A percentile compares a stretch with the other conserved stretches of the same genome.
Evolutionary conservation across 2,113 vertebrate species (phyloP).

Genomic region (Paramormyrops kingsleyae): DNA sequence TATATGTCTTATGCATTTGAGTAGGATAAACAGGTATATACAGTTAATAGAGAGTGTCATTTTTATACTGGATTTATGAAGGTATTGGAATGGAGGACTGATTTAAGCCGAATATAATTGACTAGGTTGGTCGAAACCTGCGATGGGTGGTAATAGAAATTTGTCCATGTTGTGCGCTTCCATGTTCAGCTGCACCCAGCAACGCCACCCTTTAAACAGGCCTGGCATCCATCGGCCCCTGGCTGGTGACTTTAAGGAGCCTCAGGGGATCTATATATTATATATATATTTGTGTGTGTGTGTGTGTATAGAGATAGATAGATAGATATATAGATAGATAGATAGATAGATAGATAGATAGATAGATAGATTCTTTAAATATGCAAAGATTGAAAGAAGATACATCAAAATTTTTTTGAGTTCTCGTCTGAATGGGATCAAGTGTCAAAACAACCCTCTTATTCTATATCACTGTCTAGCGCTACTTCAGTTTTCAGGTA

Average conservation of each 20-base stretch:
- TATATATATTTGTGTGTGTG: no score
- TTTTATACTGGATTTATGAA: not conserved
- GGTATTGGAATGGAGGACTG: not conserved
- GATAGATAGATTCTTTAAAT: no score
- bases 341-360: no score
- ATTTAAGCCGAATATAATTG: not conserved
- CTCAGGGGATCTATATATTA: not conserved
- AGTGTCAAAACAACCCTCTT: no score
- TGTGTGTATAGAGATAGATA: no score
- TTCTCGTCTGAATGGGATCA: no score
- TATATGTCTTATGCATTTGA: no score
- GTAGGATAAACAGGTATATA: no score
- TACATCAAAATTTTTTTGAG: no score
- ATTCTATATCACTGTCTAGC: not conserved
- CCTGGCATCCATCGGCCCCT: not conserved
- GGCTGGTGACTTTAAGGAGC: not conserved
- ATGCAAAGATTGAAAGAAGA: no score
- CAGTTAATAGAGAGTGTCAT: not conserved
- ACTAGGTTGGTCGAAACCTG: not conserved
- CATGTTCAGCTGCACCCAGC: not conserved
- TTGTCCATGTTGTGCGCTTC: not conserved
- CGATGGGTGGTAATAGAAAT: not conserved
- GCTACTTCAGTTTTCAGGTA: not conserved
- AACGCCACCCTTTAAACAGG: not conserved
- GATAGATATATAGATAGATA: no score